A percentile compares a stretch with the other conserved stretches of the same genome.
These are phyloP conservation scores for Amblyopsis rosae DNA, from an alignment of 2,113 vertebrate species.

Conservation along the genomic window DNA sequence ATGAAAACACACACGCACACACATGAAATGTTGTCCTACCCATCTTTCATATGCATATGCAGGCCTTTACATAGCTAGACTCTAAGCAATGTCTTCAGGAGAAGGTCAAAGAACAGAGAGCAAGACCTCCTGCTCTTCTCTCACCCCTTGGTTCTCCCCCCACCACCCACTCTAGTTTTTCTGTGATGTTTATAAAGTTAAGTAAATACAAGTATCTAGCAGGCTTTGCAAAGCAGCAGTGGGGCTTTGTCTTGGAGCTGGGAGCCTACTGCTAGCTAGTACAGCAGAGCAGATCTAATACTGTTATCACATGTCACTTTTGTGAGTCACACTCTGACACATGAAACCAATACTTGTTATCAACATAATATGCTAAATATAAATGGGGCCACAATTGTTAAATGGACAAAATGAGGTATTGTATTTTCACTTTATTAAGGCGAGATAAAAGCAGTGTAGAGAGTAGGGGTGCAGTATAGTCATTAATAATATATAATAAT, in stretches of 20 bases:
- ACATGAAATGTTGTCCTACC: background rate
- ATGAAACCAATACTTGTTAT: background rate
- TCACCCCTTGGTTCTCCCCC: background rate
- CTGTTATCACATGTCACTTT: background rate
- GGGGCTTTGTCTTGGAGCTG: background rate
- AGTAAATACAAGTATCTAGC: background rate
- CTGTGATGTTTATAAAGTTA: background rate
- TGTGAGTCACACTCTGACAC: background rate
- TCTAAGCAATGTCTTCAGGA: background rate
- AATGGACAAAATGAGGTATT: too few relatives aligned
- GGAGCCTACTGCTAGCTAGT: background rate
- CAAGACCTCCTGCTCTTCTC: background rate
- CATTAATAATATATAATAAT: too few relatives aligned
- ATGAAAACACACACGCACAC: too few relatives aligned
- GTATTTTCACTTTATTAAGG: too few relatives aligned
- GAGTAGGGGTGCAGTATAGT: too few relatives aligned
- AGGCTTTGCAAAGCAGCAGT: background rate
- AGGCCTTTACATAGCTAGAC: background rate
- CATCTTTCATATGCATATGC: conserved; percentile 1
- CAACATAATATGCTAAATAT: too few relatives aligned
- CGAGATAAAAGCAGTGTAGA: too few relatives aligned
- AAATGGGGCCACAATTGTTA: too few relatives aligned
- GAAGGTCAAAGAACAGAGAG: conserved; percentile 3
- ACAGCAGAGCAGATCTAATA: background rate
- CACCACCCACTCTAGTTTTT: background rate